A percentile compares a stretch with the other conserved stretches of the same genome.
Conservation (phyloP, 2,888 invertebrate species). For the Drosophila kanekoi region DNA sequence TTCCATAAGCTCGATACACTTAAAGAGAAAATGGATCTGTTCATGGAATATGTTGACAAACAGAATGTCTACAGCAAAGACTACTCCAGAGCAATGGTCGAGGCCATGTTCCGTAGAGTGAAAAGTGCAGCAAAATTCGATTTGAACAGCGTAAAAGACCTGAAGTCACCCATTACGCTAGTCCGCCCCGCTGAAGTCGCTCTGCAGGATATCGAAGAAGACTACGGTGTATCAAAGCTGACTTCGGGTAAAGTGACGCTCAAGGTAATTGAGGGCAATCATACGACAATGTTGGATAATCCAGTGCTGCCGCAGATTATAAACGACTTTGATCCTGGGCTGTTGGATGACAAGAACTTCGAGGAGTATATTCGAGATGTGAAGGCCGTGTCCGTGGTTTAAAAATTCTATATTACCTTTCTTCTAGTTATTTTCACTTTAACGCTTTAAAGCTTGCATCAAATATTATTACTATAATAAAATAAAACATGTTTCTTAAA, state of each 20-base stretch:
- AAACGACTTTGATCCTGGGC: slow-evolving; percentile 85
- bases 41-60: slow-evolving; percentile 85
- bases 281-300: slow-evolving; percentile 89
- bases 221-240: slow-evolving; percentile 88
- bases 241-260: slow-evolving; percentile 87
- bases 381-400: slow-evolving; percentile 61
- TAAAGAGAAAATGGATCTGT: slow-evolving; percentile 87
- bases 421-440: slow-evolving; percentile 11
- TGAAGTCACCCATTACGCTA: slow-evolving; percentile 87
- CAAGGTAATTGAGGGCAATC: slow-evolving; percentile 90
- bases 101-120: slow-evolving; percentile 86
- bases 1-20: slow-evolving; percentile 86
- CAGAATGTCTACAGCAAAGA: slow-evolving; percentile 84
- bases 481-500: slow-evolving; percentile 10
- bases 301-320: slow-evolving; percentile 88
- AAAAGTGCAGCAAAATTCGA: slow-evolving; percentile 86
- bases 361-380: slow-evolving; percentile 77
- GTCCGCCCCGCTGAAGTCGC: slow-evolving; percentile 88
- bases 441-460: slow-evolving; percentile 16
- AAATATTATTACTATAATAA: slow-evolving; percentile 8
- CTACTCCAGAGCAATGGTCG: slow-evolving; percentile 84
- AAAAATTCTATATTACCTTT: slow-evolving; percentile 13
- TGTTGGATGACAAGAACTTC: slow-evolving; percentile 81
- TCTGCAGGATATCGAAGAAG: slow-evolving; percentile 87
- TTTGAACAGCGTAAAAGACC: slow-evolving; percentile 81